Percentiles rank a stretch among this genome's conserved stretches.
Conservation (phyloP, 2,113 vertebrate species). For the Pholis gunnellus region DNA sequence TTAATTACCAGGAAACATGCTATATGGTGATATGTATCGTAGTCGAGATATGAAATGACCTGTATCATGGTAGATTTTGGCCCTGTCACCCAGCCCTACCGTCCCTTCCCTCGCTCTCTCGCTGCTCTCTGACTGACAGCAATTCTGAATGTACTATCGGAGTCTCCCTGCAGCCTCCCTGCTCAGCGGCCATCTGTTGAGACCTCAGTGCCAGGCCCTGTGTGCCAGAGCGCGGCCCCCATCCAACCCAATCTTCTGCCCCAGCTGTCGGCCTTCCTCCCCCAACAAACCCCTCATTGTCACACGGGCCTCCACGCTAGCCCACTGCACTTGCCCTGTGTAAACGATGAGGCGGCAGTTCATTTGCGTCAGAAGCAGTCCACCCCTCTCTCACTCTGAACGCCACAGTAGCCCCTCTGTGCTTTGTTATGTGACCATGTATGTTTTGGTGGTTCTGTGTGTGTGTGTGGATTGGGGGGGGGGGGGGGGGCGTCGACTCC, state of each 20-base stretch:
- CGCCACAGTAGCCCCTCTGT: conserved; percentile 73
- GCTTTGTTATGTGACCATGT: conserved; percentile 44
- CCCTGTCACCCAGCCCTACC: neutral
- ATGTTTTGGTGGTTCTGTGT: conserved; percentile 39
- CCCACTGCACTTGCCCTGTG: conserved; percentile 47
- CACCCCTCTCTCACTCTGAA: conserved; percentile 32
- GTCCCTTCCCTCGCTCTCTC: conserved; percentile 2
- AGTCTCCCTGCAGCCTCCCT: conserved; percentile 71
- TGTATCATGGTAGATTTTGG: neutral
- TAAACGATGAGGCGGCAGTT: conserved; percentile 51
- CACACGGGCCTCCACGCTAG: conserved; percentile 38
- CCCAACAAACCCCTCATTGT: conserved; percentile 80
- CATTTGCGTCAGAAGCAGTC: conserved; percentile 56
- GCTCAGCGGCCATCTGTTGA: conserved; percentile 81
- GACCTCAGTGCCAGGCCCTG: conserved; percentile 74
- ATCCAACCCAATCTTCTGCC: conserved; percentile 67
- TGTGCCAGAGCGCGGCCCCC: conserved; percentile 66
- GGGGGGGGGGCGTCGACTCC: neutral
- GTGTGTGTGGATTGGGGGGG: neutral
- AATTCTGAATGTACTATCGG: conserved; percentile 58
- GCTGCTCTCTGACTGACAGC: conserved; percentile 39
- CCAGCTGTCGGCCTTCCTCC: conserved; percentile 73
- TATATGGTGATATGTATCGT: too few relatives aligned
- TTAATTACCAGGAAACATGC: neutral
- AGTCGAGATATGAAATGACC: neutral